These are phyloP conservation scores for Eueremaeus valkanovi DNA, from an alignment of 2,888 invertebrate genomes.

Conservation along the genomic window DNA sequence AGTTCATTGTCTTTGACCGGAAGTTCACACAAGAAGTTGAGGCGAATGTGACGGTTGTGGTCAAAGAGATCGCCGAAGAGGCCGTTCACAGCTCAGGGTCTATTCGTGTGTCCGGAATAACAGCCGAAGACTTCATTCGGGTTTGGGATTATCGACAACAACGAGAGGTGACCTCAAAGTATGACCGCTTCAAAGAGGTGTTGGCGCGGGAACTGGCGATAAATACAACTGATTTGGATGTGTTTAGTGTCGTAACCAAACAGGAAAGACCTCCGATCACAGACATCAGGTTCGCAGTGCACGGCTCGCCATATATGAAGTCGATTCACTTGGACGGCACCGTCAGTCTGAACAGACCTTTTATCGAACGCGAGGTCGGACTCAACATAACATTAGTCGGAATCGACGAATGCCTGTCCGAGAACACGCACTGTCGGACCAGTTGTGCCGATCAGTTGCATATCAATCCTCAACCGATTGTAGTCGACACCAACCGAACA, in stretches of 20 bases:
- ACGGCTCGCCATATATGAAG: constrained; percentile 92
- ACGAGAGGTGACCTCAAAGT: constrained; percentile 76
- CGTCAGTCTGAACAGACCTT: constrained; percentile 84
- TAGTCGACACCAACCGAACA: constrained; percentile 96
- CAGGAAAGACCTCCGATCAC: constrained; percentile 76
- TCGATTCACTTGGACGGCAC: constrained; percentile 90
- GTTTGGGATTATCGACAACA: constrained; percentile 89
- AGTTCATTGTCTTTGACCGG: constrained; percentile 78
- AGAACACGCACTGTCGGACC: constrained; percentile 91
- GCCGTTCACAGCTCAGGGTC: constrained; percentile 94
- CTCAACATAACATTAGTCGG: constrained; percentile 96
- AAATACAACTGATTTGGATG: constrained; percentile 82
- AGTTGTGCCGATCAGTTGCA: constrained; percentile 90
- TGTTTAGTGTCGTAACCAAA: constrained; percentile 86
- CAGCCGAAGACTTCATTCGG: constrained; percentile 92
- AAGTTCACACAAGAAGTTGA: constrained; percentile 93
- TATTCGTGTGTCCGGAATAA: constrained; percentile 74
- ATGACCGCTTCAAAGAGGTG: constrained; percentile 82
- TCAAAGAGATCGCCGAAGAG: constrained; percentile 90
- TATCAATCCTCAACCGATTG: constrained; percentile 55
- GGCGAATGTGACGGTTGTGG: constrained; percentile 92
- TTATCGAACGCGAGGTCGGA: constrained; percentile 89
- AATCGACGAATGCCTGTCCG: constrained; percentile 91
- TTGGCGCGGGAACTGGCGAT: constrained; percentile 76
- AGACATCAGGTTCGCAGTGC: constrained; percentile 88